These are phyloP conservation scores for Microcebus jonahi DNA, from an alignment of 2,113 vertebrate species.

Conservation along the genomic window DNA sequence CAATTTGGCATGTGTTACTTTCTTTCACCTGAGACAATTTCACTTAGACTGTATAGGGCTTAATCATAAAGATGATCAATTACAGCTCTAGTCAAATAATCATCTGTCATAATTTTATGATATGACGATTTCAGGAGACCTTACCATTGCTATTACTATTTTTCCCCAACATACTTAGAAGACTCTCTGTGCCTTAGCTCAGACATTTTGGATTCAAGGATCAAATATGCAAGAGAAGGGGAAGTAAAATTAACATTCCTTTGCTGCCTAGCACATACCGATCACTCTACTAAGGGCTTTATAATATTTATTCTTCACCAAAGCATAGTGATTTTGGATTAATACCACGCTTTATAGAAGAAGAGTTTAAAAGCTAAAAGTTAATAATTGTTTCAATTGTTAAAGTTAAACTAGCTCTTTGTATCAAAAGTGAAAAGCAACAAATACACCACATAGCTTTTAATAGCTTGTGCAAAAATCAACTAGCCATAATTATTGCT, in stretches of 20 bases:
- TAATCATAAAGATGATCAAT: neutral
- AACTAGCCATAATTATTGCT: neutral
- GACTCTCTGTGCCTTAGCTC: neutral
- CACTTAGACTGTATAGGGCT: neutral
- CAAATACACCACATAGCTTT: neutral
- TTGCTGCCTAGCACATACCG: neutral
- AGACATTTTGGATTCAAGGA: neutral
- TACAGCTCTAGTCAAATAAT: neutral
- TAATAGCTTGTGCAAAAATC: neutral
- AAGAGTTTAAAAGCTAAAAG: neutral
- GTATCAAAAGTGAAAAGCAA: neutral
- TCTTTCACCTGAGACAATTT: neutral
- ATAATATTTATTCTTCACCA: neutral
- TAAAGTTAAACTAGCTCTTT: neutral
- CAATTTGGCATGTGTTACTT: neutral
- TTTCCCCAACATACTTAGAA: neutral
- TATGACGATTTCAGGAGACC: neutral
- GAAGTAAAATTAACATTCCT: neutral
- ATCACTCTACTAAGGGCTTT: fast-evolving
- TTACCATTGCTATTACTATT: neutral
- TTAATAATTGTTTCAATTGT: neutral
- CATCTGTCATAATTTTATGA: neutral
- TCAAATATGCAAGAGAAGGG: neutral
- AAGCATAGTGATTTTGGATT: neutral
- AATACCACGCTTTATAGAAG: neutral